A percentile compares a stretch with the other conserved stretches of the same genome.
phyloP scores from a whole-genome alignment of 2,113 vertebrate genomes.

The Numida meleagris region DNA sequence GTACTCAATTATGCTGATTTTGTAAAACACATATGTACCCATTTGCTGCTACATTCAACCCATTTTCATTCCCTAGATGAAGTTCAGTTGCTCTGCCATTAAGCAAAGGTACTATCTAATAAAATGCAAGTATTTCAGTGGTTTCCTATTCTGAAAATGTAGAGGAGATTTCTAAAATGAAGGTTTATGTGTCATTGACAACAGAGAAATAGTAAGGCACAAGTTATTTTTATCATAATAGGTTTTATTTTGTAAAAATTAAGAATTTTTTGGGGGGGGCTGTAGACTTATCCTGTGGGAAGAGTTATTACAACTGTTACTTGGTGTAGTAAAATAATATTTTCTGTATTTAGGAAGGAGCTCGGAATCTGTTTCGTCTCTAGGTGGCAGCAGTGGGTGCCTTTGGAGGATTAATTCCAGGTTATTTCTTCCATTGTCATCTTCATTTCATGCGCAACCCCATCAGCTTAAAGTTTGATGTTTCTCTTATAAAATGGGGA shows the following conservation, averaged over 20 bases:
- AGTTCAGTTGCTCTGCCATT: neutral
- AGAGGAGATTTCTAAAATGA: neutral
- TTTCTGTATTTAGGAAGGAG: neutral
- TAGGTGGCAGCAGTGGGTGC: slow-evolving; percentile 50
- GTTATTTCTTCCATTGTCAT: neutral
- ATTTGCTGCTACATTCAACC: neutral
- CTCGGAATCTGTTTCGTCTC: neutral
- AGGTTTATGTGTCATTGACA: neutral
- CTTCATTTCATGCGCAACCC: neutral
- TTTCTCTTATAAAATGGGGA: neutral
- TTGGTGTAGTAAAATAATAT: neutral
- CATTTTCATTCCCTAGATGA: neutral
- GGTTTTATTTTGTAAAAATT: neutral
- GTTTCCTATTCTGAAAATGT: neutral
- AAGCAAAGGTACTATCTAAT: neutral
- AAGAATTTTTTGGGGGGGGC: neutral
- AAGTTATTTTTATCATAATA: neutral
- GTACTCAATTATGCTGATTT: neutral
- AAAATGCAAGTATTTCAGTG: neutral
- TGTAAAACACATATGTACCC: neutral
- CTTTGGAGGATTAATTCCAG: neutral
- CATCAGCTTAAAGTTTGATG: neutral
- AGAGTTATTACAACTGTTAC: neutral
- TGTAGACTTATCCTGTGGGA: fast-evolving
- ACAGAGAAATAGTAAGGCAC: neutral